A percentile compares a stretch with the other conserved stretches of the same genome.
Evolutionary conservation across 1,140 invertebrate species (phyloP).

Genomic region (Telenomus remus): DNA sequence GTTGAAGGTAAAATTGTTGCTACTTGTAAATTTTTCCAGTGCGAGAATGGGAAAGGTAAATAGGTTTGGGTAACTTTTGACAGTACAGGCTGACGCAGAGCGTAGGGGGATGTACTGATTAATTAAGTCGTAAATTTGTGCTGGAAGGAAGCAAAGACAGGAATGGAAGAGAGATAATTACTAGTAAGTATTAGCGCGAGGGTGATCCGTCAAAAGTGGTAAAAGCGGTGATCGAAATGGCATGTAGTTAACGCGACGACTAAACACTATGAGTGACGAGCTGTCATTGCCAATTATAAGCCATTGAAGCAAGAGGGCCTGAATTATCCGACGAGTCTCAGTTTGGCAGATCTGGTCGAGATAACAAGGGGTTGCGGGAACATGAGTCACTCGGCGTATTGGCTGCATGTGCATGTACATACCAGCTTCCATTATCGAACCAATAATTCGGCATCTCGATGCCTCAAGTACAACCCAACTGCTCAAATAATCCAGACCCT

Average conservation of each 20-base stretch:
- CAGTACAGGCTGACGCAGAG: too few species aligned
- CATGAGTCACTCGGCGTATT: slow-evolving; percentile 29
- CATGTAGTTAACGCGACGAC: slow-evolving; percentile 45
- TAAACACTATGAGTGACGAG: slow-evolving; percentile 65
- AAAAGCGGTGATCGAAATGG: slow-evolving; percentile 32
- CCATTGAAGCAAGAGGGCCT: slow-evolving; percentile 66
- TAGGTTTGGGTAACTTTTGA: too few species aligned
- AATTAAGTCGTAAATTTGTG: not conserved
- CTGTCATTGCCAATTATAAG: slow-evolving; percentile 72
- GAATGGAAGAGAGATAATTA: not conserved
- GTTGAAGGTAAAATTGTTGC: too few species aligned
- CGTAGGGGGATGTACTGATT: not conserved
- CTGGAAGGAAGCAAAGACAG: not conserved
- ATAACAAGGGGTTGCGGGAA: slow-evolving; percentile 46
- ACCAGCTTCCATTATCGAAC: slow-evolving; percentile 53
- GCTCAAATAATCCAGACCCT: slow-evolving; percentile 31
- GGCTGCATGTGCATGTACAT: slow-evolving; percentile 22
- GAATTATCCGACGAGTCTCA: slow-evolving; percentile 63
- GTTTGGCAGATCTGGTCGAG: slow-evolving; percentile 13
- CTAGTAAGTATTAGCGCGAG: slow-evolving; percentile 1
- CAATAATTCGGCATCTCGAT: slow-evolving; percentile 56
- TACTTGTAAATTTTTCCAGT: too few species aligned
- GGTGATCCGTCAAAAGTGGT: slow-evolving; percentile 1
- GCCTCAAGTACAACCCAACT: slow-evolving; percentile 36
- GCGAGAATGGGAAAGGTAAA: too few species aligned